Evolutionary conservation across 2,888 invertebrate species (phyloP).

Genomic region (Erebia epiphron): DNA sequence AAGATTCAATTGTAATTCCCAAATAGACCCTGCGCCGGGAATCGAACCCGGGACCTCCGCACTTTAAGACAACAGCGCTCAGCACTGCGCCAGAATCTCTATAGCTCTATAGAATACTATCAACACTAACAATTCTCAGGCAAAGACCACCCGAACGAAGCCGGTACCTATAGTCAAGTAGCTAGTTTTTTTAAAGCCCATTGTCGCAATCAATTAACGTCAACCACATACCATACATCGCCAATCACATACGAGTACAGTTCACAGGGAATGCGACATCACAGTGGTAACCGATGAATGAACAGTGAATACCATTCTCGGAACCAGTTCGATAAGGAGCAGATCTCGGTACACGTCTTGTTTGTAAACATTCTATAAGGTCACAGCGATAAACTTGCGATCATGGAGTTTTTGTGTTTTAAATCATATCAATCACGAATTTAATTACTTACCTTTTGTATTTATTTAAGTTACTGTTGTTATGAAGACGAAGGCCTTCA

Average conservation of each 20-base stretch:
- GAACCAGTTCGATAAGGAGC: slow-evolving; percentile 23
- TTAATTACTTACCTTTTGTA: not conserved
- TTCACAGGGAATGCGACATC: slow-evolving; percentile 20
- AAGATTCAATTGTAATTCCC: no score
- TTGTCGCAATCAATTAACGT: not conserved
- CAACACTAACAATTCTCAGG: no score
- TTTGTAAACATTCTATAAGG: slow-evolving; percentile 28
- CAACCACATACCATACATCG: not conserved
- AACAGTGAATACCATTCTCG: slow-evolving; percentile 19
- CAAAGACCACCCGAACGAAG: not conserved
- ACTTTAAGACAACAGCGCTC: no score
- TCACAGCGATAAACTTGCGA: slow-evolving; percentile 11
- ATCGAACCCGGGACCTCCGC: no score
- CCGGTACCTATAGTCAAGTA: not conserved
- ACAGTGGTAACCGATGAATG: slow-evolving; percentile 10
- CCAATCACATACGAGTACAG: slow-evolving; percentile 21
- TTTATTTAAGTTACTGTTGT: no score
- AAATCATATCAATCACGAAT: slow-evolving; percentile 1
- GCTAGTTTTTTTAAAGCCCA: slow-evolving; percentile 1
- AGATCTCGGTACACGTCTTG: slow-evolving; percentile 2
- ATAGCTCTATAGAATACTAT: no score
- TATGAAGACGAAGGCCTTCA: no score
- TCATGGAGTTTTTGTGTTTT: slow-evolving; percentile 1
- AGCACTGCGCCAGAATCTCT: no score
- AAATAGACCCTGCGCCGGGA: no score